These are phyloP conservation scores for Acanthis flammea DNA, from an alignment of 2,797 vertebrate species.

Conservation along the genomic window DNA sequence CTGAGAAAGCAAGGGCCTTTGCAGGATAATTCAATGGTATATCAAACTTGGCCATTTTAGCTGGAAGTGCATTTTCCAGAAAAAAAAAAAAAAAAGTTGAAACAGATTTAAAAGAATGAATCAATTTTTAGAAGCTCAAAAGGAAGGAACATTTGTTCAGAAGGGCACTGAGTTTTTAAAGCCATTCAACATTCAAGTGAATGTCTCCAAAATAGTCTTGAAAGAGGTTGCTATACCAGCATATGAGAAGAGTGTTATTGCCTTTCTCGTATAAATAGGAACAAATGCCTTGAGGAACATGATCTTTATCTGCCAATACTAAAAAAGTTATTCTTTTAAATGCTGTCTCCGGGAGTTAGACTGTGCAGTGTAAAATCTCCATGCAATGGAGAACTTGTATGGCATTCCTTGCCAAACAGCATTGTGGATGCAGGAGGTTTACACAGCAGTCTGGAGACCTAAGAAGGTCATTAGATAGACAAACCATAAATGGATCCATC, in stretches of 20 bases:
- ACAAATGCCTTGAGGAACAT: constrained; percentile 4
- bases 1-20: background rate
- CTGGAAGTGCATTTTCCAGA: background rate
- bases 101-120: background rate
- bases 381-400: background rate
- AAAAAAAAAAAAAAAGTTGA: background rate
- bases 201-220: constrained; percentile 23
- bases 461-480: background rate
- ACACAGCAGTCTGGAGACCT: background rate
- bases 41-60: background rate
- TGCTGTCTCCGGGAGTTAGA: background rate
- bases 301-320: background rate
- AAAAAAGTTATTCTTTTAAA: constrained; percentile 13
- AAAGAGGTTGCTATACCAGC: background rate
- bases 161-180: constrained; percentile 40
- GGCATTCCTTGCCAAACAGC: background rate
- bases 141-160: constrained; percentile 12
- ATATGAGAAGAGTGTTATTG: background rate
- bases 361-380: background rate
- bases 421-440: background rate
- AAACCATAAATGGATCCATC: background rate
- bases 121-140: constrained; percentile 3
- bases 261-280: constrained; percentile 28
- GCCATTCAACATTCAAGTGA: background rate
- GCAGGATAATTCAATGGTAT: background rate